Evolutionary conservation across 2,113 vertebrate genomes (phyloP).

Genomic region (Oncorhynchus masou): DNA sequence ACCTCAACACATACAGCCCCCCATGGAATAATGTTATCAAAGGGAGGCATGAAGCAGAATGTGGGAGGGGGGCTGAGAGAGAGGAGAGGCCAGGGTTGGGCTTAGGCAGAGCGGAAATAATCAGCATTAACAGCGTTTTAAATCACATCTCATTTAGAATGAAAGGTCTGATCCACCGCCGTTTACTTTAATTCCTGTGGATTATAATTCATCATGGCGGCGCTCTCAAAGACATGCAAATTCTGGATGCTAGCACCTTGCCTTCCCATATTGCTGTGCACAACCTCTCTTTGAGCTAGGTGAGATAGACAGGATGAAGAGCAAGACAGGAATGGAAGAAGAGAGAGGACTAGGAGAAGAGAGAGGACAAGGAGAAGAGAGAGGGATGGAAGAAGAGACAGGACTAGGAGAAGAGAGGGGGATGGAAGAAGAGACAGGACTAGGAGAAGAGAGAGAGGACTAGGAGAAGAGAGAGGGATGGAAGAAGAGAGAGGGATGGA

Average conservation of each 20-base stretch:
- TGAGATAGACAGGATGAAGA: neutral
- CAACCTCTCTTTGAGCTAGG: neutral
- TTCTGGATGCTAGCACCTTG: conserved; percentile 6
- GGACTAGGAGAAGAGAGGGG: too few relatives aligned
- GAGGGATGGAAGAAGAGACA: neutral
- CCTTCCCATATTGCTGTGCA: neutral
- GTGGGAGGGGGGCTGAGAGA: too few relatives aligned
- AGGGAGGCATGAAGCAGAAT: too few relatives aligned
- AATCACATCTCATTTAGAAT: conserved; percentile 55
- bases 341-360: too few relatives aligned
- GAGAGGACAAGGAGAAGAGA: too few relatives aligned
- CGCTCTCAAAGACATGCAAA: conserved; percentile 42
- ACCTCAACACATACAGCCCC: too few relatives aligned
- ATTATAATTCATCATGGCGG: conserved; percentile 36
- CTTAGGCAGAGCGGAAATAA: conserved; percentile 47
- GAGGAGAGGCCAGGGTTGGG: neutral
- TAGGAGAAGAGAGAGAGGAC: neutral
- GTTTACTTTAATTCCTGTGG: conserved; percentile 47
- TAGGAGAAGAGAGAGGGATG: neutral
- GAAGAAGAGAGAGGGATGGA: neutral
- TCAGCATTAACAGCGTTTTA: conserved; percentile 49
- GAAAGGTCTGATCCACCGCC: conserved; percentile 44
- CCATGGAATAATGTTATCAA: too few relatives aligned
- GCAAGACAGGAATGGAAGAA: neutral
- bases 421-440: too few relatives aligned